A percentile compares a stretch with the other conserved stretches of the same genome.
These are phyloP conservation scores for Neelides sp. DNA, from an alignment of 1,140 invertebrate species.

Conservation along the genomic window DNA sequence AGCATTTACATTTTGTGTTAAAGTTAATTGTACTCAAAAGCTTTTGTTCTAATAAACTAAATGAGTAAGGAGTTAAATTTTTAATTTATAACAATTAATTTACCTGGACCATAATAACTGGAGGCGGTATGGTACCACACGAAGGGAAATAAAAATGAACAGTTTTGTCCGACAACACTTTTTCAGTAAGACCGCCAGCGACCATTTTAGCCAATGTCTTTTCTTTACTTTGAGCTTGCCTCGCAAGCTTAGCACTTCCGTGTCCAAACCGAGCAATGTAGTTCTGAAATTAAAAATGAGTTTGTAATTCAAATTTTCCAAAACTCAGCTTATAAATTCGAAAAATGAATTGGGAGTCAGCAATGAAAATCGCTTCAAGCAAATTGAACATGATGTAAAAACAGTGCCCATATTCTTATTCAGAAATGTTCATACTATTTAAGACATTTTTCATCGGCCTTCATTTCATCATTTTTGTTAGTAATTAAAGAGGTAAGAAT, in stretches of 20 bases:
- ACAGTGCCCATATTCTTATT: constrained; percentile 15
- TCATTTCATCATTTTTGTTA: constrained; percentile 35
- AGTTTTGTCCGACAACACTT: constrained; percentile 76
- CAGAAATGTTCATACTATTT: neutral
- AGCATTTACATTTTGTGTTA: no score
- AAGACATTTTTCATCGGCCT: constrained; percentile 34
- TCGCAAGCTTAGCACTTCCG: constrained; percentile 91
- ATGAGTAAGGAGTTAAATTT: no score
- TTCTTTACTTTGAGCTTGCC: constrained; percentile 98
- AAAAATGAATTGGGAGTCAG: neutral
- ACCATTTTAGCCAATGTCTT: constrained; percentile 99
- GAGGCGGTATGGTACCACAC: constrained; percentile 91
- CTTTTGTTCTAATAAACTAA: no score
- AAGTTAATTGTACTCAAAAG: neutral
- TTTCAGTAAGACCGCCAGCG: constrained; percentile 88
- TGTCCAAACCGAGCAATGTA: constrained; percentile 99
- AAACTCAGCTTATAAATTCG: neutral
- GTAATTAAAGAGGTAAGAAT: neutral
- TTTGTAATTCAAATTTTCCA: constrained; percentile 3
- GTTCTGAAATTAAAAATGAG: constrained; percentile 49
- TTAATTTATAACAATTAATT: constrained; percentile 7
- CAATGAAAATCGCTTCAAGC: constrained; percentile 7
- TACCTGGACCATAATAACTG: constrained; percentile 93
- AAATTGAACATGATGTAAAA: constrained; percentile 11
- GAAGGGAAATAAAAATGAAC: constrained; percentile 93